Base-by-base conservation (phyloP, 2,797 vertebrate species). In the Arnoldichthys spilopterus region DNA sequence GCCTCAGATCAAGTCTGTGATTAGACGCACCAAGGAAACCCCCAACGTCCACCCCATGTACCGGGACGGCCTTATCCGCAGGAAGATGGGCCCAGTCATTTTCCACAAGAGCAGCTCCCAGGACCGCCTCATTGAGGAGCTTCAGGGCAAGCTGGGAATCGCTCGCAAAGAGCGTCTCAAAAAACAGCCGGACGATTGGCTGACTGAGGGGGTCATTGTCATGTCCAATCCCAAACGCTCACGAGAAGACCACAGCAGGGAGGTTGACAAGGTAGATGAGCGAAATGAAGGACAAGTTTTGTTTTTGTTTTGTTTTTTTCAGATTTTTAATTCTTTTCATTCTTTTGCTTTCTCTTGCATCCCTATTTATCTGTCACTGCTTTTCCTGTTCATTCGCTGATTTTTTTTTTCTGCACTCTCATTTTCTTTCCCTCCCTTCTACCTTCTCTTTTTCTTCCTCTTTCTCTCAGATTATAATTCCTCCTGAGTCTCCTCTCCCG, bases 21-120 rank as follows among this genome's bases (percentile, higher is more conserved):
- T 99, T 91, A 95, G 95, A 87, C 96, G 96, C 90, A 99, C 97
- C 86, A 97, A 95, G 92, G 96, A 98, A 91, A 95, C 94, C 0
- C 51, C 93, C 49, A 96, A 97, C 9, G 95, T 96, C 54, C 98
- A 99, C 87, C 97, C 97, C 37, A 96, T 98, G 97, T 97, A 90
- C 89, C 95, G 95, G 53, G 96, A 98, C 8, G 94, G 94, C 71
- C 91, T 95, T 77, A 91, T 95, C 32, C 94, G 96, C 28, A 93
- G 94, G 76, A 96, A 95, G 88, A 92, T 96, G 94, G 96, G 96
- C 59, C 96, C 97, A 1, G 88, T 96, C 78, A 91, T 96, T 87
- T 93, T 96, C 85, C 95, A 97, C 90, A 97, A 98, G 92, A 96
- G 92, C 85, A 91, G 93, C 66, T 96, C 95, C 11, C 97, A 98